A percentile compares a stretch with the other conserved stretches of the same genome.
Evolutionary conservation across 2,888 invertebrate species (phyloP).

Genomic region (Chirona hameri): DNA sequence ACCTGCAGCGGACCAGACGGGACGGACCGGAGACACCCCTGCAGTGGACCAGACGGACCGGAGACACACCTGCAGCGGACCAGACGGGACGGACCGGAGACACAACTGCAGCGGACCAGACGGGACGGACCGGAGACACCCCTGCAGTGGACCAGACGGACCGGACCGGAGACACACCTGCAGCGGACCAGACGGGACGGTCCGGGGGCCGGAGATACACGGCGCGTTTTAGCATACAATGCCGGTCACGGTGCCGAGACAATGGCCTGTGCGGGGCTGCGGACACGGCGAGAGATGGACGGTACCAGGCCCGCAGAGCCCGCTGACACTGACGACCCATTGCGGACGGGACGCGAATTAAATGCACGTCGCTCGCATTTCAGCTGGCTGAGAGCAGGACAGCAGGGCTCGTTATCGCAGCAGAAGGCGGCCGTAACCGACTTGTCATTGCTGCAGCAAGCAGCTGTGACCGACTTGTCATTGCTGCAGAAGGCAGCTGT

Average conservation of each 20-base stretch:
- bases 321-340: not conserved
- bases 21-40: not conserved
- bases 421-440: too few species aligned
- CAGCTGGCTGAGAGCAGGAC: too few species aligned
- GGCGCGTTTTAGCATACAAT: conserved; percentile 1
- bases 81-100: too few species aligned
- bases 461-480: too few species aligned
- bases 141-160: too few species aligned
- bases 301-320: not conserved
- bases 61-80: not conserved
- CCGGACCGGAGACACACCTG: too few species aligned
- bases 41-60: not conserved
- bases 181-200: not conserved
- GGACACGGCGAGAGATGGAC: not conserved
- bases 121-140: too few species aligned
- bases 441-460: too few species aligned
- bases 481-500: too few species aligned
- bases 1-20: not conserved
- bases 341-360: not conserved
- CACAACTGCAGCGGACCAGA: too few species aligned
- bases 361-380: not conserved
- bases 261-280: not conserved
- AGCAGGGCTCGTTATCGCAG: too few species aligned
- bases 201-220: not conserved
- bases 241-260: not conserved